Percentiles rank a stretch among this genome's conserved stretches.
phyloP scores from a whole-genome alignment of 1,140 invertebrate genomes.

The Drosophila nasuta region DNA sequence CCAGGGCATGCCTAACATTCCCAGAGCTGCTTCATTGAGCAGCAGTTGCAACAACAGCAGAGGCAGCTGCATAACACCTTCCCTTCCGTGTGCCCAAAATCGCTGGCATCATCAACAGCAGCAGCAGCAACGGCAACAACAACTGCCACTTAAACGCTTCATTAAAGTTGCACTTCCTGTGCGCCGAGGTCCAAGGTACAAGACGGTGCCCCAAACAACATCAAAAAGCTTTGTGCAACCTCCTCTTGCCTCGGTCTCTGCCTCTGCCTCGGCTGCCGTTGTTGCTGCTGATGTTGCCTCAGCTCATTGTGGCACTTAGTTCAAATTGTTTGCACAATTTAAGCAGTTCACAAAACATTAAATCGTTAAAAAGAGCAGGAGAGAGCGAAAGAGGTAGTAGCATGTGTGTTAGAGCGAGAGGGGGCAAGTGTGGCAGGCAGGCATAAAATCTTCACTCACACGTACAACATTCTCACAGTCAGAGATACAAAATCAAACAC shows the following conservation, averaged over 20 bases:
- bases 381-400: slow-evolving; percentile 30
- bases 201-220: slow-evolving; percentile 55
- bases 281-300: slow-evolving; percentile 26
- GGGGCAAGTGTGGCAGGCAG: slow-evolving; percentile 19
- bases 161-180: slow-evolving; percentile 82
- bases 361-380: slow-evolving; percentile 67
- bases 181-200: slow-evolving; percentile 31
- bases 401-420: slow-evolving; percentile 25
- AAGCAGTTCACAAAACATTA: slow-evolving; percentile 82
- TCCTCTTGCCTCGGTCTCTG: slow-evolving; percentile 13
- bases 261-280: neutral
- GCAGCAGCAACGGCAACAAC: slow-evolving; percentile 25
- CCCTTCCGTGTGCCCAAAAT: slow-evolving; percentile 34
- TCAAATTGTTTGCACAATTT: slow-evolving; percentile 83
- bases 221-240: slow-evolving; percentile 71
- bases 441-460: slow-evolving; percentile 45
- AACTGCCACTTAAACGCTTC: slow-evolving; percentile 79
- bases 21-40: slow-evolving; percentile 21
- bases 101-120: slow-evolving; percentile 11
- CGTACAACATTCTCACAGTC: slow-evolving; percentile 64
- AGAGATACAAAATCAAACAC: slow-evolving; percentile 46
- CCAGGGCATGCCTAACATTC: slow-evolving; percentile 43
- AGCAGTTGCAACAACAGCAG: slow-evolving; percentile 6
- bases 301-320: slow-evolving; percentile 72
- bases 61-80: slow-evolving; percentile 48